Evolutionary conservation across 2,888 invertebrate genomes (phyloP), one percentile per base, ranked within the genome.

Genomic region (Harpagoxenus sublaevis): DNA sequence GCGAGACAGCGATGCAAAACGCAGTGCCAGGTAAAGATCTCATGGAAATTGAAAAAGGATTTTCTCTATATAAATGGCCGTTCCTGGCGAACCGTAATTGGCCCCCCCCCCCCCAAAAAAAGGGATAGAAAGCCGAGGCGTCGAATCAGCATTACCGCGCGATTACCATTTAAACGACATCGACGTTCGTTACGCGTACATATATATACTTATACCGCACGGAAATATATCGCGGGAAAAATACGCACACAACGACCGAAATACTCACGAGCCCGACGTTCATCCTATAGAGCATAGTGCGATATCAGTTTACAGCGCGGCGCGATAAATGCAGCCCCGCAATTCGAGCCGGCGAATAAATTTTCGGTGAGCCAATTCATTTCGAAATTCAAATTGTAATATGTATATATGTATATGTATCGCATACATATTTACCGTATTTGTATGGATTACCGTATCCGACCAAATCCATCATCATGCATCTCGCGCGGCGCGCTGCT

Each of bases 151-250:
- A 91, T 90, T 89, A 89, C 89, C 84, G 51, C 75, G 82, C 87
- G 90, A 90, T 90, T 90, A 90, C 89, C 90, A 90, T 90, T 90
- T 90, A 91, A 90, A 90, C 90, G 87, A 89, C 87, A 86, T 83
- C 86, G 82, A 75, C 78, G 85, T 87, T 89, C 86, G 90, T 90
- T 90, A 84, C 65, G 82, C 71, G 78, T 35, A 48, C 71, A 74
- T 62, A 65, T 53, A 60, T 73, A 45, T 57, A 57, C 63, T 62
- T 73, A 48, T 71, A 55, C 51, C 5, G 35, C 57, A 45, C 55
- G 77, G 65, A 63, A 71, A 75, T 71, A 84, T 70, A 60, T 23
- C 63, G 57, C 57, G 65, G 63, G 35, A 85, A 84, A 88, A 89
- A 90, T 88, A 90, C 77, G 51, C 86, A 83, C 84, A 55, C 85